A percentile compares a stretch with the other conserved stretches of the same genome.
These are phyloP conservation scores for Cephus runcator DNA, from an alignment of 2,888 invertebrate species.

Conservation along the genomic window DNA sequence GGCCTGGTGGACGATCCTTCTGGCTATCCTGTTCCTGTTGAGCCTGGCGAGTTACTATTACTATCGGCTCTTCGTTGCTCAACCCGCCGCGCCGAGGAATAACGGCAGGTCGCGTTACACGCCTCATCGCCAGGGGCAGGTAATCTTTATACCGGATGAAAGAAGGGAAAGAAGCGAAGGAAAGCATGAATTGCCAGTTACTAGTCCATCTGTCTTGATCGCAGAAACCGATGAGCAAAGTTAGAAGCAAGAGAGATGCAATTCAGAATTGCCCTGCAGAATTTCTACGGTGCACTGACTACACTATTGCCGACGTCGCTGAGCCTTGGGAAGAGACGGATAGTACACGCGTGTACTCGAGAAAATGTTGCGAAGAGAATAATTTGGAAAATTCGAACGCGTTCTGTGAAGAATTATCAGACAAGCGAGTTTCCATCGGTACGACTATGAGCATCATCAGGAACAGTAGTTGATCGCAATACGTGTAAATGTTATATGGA, in stretches of 20 bases:
- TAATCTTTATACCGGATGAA: no score
- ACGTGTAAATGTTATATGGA: no score
- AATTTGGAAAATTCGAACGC: background rate
- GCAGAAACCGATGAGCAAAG: background rate
- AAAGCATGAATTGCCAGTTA: background rate
- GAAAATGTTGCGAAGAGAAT: slow-evolving; percentile 2
- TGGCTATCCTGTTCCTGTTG: background rate
- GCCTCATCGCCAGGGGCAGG: no score
- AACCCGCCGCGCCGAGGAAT: slow-evolving; percentile 7
- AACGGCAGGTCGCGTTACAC: slow-evolving; percentile 2
- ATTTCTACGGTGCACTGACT: slow-evolving; percentile 23
- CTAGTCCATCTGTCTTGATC: slow-evolving; percentile 6
- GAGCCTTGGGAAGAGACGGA: background rate
- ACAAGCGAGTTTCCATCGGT: no score
- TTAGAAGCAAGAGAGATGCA: slow-evolving; percentile 24
- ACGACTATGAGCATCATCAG: no score
- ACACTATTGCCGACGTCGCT: background rate
- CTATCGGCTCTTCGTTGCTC: slow-evolving; percentile 10
- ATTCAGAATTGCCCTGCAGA: slow-evolving; percentile 37
- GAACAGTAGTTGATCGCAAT: no score
- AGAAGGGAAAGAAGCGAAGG: no score
- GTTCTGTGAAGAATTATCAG: no score
- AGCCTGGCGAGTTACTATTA: background rate
- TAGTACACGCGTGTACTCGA: background rate
- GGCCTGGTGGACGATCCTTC: background rate